phyloP scores from a whole-genome alignment of 2,888 invertebrate genomes.

The Drosophila subquinaria region DNA sequence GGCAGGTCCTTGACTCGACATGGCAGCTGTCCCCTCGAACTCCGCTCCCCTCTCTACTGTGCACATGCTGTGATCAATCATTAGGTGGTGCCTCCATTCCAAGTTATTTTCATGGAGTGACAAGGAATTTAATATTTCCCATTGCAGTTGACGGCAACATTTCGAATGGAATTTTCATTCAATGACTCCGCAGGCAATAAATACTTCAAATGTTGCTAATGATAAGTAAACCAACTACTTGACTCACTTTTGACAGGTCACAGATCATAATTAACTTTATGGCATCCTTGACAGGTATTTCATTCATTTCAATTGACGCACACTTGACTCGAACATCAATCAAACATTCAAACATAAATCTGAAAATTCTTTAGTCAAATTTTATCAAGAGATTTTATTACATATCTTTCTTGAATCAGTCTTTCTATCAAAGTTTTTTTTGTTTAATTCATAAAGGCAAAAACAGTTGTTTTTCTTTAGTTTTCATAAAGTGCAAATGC shows the following conservation, averaged over 20 bases:
- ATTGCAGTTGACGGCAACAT: constrained; percentile 17
- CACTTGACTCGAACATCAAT: not conserved
- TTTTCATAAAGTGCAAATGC: not conserved
- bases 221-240: not conserved
- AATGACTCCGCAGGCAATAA: not conserved
- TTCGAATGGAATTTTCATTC: constrained; percentile 28
- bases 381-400: no score
- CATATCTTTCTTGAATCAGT: not conserved
- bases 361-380: no score
- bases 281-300: not conserved
- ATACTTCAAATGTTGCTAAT: constrained; percentile 1
- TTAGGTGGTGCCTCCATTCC: constrained; percentile 18
- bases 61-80: constrained; percentile 42
- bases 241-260: constrained; percentile 1
- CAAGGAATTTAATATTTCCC: constrained; percentile 33
- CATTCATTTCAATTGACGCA: not conserved
- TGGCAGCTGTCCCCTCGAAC: not conserved
- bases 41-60: not conserved
- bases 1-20: constrained; percentile 36
- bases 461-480: not conserved
- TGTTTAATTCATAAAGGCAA: not conserved
- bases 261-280: constrained; percentile 5
- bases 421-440: not conserved
- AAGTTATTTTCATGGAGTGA: constrained; percentile 17
- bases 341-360: no score